Evolutionary conservation across 2,888 invertebrate genomes (phyloP).

Genomic region (Dioctria linearis): DNA sequence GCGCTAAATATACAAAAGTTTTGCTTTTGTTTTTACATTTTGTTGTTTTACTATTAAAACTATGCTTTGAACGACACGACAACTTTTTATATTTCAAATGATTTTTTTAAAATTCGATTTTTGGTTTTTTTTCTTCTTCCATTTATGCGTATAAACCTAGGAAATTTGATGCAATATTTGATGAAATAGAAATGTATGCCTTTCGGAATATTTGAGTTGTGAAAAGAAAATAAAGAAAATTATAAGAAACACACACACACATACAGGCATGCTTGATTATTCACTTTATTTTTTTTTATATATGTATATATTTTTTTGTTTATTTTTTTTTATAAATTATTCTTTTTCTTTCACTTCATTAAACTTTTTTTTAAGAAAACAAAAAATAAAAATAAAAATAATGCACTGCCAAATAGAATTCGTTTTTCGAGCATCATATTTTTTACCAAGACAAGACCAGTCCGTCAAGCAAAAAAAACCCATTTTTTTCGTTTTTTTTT

Average conservation of each 20-base stretch:
- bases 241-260: not conserved
- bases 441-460: not conserved
- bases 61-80: not conserved
- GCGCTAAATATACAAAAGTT: not conserved
- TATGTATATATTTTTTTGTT: too few species aligned
- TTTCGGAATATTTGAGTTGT: not conserved
- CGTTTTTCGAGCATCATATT: constrained; percentile 21
- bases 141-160: constrained; percentile 41
- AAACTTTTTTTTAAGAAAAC: not conserved
- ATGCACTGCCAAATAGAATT: constrained; percentile 49
- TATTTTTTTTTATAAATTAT: not conserved
- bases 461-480: too few species aligned
- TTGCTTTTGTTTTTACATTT: not conserved
- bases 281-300: not conserved
- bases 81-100: not conserved
- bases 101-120: not conserved
- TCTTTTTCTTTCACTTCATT: not conserved
- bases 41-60: not conserved
- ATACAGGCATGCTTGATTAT: constrained; percentile 4
- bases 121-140: not conserved
- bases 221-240: not conserved
- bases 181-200: not conserved
- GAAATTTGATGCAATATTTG: not conserved
- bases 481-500: not conserved
- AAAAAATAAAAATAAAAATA: constrained; percentile 18